Evolutionary conservation across 2,888 invertebrate genomes (phyloP), one percentile per base, ranked within the genome.

Genomic region (Hydraecia micacea): DNA sequence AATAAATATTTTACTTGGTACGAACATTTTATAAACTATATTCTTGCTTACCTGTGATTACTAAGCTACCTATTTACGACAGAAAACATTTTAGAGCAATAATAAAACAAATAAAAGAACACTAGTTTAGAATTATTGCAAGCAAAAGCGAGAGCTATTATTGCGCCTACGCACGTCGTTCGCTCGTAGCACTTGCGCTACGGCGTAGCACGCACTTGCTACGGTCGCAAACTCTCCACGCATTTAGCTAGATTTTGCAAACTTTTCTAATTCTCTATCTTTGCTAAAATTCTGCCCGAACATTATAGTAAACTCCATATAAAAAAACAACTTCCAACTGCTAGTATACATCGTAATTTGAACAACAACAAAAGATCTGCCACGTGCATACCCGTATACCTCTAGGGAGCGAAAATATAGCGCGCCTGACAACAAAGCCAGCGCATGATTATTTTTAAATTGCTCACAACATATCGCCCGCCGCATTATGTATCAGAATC

Each of bases 371-470:
- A 84, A 77, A 86, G 74, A 72, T 74, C 68, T 68, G 73, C 46
- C 78, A 62, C 9, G 67, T 65, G 63, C 73, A 65, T 52, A 32
- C 32, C 55, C 55, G 11, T 58, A 67, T 69, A 77, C 28, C 15
- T 46, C 42, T 73, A 78, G 32, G 58, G 36, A 58, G 60, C 49
- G 72, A 77, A 49, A 65, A 84, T 73, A 84, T 81, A 88, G 80
- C 79, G 28, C 81, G 73, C 73, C 60, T 74, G 62, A 72, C 75
- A 85, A 85, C 73, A 85, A 86, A 86, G 79, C 72, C 68, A 15
- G 80, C 67, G 52, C 86, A 83, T 77, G 85, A 77, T 86, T 86
- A 85, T 84, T 86, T 85, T 85, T 84, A 85, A 86, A 85, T 80
- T 86, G 80, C 84, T 77, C 65, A 71, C 81, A 86, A 78, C 75